Percentiles rank a stretch among this genome's conserved stretches.
These are phyloP conservation scores for Scrobipalpa costella DNA, from an alignment of 2,888 invertebrate genomes.

Conservation along the genomic window DNA sequence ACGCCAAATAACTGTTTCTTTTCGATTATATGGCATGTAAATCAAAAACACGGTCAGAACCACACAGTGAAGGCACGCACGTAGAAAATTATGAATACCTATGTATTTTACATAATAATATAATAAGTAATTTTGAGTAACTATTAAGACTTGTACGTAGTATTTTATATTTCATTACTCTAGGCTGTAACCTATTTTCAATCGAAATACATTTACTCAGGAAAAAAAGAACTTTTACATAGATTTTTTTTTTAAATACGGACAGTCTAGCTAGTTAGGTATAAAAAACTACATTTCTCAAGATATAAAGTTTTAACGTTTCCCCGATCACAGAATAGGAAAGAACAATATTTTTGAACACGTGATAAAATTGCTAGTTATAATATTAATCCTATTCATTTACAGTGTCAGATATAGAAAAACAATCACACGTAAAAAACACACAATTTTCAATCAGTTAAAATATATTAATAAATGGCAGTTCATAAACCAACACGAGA, in stretches of 20 bases:
- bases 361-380: neutral
- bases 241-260: too few relatives aligned
- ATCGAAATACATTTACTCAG: too few relatives aligned
- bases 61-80: constrained; percentile 27
- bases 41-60: neutral
- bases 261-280: too few relatives aligned
- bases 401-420: neutral
- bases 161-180: too few relatives aligned
- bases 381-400: too few relatives aligned
- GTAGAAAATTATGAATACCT: neutral
- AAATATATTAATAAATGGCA: neutral
- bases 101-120: neutral
- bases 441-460: neutral
- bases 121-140: neutral
- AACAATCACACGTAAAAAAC: neutral
- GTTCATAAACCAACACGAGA: neutral
- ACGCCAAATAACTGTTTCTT: neutral
- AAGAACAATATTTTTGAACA: neutral
- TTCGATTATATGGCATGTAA: neutral
- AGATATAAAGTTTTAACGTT: too few relatives aligned
- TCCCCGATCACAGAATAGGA: neutral
- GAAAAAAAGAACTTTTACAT: too few relatives aligned
- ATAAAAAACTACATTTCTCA: too few relatives aligned
- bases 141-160: too few relatives aligned
- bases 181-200: too few relatives aligned